Evolutionary conservation across 1,140 invertebrate genomes (phyloP).

Genomic region (Mycetomoellerius zeteki): DNA sequence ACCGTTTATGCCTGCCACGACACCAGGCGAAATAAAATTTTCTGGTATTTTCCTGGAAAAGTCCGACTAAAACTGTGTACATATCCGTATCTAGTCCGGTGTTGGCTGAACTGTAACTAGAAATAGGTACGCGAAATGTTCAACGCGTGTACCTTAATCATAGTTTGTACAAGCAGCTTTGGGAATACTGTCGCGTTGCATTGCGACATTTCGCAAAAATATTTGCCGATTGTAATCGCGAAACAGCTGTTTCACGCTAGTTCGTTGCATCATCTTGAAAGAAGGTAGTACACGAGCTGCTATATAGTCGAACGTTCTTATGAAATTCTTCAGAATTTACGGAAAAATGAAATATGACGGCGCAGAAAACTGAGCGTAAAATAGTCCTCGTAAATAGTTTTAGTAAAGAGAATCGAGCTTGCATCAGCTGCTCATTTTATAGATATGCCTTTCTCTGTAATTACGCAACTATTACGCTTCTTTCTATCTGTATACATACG

Average conservation of each 20-base stretch:
- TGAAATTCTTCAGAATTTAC: conserved; percentile 61
- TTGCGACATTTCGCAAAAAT: background rate
- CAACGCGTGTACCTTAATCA: conserved; percentile 33
- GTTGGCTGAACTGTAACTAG: conserved; percentile 48
- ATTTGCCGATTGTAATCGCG: background rate
- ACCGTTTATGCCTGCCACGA: conserved; percentile 60
- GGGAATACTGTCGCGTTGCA: background rate
- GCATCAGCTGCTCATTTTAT: conserved; percentile 46
- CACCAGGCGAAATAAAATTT: conserved; percentile 76
- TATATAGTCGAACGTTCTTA: conserved; percentile 66
- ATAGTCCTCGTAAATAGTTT: conserved; percentile 80
- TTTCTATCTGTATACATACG: background rate
- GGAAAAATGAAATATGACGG: conserved; percentile 84
- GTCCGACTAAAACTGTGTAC: conserved; percentile 48
- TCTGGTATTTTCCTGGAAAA: conserved; percentile 64
- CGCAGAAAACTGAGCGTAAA: conserved; percentile 83
- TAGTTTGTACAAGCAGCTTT: conserved; percentile 6
- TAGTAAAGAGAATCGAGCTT: conserved; percentile 19
- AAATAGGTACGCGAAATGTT: conserved; percentile 20
- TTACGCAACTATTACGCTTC: conserved; percentile 7
- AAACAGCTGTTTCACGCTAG: conserved; percentile 49
- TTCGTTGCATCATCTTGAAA: conserved; percentile 19
- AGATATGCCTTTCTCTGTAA: conserved; percentile 11
- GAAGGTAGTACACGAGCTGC: conserved; percentile 1
- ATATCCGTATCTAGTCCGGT: conserved; percentile 29